Base-by-base conservation (phyloP, 2,888 invertebrate genomes). In the Parnassius mnemosyne region DNA sequence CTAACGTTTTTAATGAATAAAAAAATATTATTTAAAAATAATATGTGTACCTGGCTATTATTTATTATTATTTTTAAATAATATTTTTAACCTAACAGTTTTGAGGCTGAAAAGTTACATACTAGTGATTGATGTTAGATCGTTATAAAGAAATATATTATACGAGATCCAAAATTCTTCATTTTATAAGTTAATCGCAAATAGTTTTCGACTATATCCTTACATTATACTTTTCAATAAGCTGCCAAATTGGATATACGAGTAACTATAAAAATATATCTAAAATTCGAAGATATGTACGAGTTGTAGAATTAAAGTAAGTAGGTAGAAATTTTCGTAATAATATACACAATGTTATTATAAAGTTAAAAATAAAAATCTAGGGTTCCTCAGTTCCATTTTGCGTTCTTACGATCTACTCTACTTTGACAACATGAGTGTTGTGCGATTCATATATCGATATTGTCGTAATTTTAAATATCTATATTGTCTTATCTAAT, bases 351-450 rank as follows among this genome's bases (percentile, higher is more conserved):
- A 47, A 20, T 50, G 20, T 25, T 51, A n/a, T 16, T 34, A 34
- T 7, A 43, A 43, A 10, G 3, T 43, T 43, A 3, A 11, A 43
- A 43, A 13, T 9, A n/a, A 49, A 5, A 49, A 9, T 13, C 49
- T 49, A 13, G 9, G 12, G 1, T 9, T 49, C 11, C 10, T 9
- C 51, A 13, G 2, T 41, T 41, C 53, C 3, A 7, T 42, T 16
- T 16, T 41, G 1, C 53, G 10, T 41, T 43, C 46, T 46, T 55
- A 46, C 12, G 3, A 12, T 47, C 34, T 56, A 56, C 10, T 25
- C 25, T 3, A 25, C 5, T 49, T 56, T 56, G 56, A 56, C 41
- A 56, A 56, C 56, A 49, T 16, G 56, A 56, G 56, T 49, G n/a
- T n/a, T 12, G 44, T 44, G 44, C 10, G 44, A 44, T 12, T 10